Percentiles rank a stretch among this genome's conserved stretches.
Conservation (phyloP, 2,113 vertebrate genomes). For the Leptodactylus fuscus region DNA sequence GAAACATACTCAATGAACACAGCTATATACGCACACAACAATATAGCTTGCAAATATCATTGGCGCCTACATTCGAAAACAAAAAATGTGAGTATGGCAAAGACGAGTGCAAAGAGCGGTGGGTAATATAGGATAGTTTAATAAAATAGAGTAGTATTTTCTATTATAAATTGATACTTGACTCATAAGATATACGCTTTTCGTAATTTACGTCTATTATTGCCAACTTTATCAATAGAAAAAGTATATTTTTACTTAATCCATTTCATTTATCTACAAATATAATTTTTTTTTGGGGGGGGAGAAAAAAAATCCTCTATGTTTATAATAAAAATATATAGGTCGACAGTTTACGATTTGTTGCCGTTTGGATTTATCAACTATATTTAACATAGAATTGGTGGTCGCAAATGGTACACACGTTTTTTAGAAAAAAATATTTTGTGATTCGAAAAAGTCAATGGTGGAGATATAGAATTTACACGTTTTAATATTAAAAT, state of each 20-base stretch:
- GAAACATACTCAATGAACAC: neutral
- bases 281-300: slow-evolving; percentile 25
- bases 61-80: neutral
- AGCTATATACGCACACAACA: slow-evolving; percentile 13
- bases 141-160: slow-evolving; percentile 47
- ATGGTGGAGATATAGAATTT: neutral
- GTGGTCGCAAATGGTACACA: slow-evolving; percentile 27
- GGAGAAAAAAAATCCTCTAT: slow-evolving; percentile 16
- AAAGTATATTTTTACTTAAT: slow-evolving; percentile 45
- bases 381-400: neutral
- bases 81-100: neutral
- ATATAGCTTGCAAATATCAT: neutral
- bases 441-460: neutral
- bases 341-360: neutral
- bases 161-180: slow-evolving; percentile 24
- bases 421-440: neutral
- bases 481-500: neutral
- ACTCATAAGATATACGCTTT: neutral
- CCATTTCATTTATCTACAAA: slow-evolving; percentile 39
- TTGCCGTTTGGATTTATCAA: neutral
- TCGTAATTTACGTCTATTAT: slow-evolving; percentile 7
- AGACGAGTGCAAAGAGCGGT: slow-evolving; percentile 8
- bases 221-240: neutral
- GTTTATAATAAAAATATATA: slow-evolving; percentile 47
- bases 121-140: slow-evolving; percentile 23